Evolutionary conservation across 2,888 invertebrate genomes (phyloP).

Genomic region (Anarsia innoxiella): DNA sequence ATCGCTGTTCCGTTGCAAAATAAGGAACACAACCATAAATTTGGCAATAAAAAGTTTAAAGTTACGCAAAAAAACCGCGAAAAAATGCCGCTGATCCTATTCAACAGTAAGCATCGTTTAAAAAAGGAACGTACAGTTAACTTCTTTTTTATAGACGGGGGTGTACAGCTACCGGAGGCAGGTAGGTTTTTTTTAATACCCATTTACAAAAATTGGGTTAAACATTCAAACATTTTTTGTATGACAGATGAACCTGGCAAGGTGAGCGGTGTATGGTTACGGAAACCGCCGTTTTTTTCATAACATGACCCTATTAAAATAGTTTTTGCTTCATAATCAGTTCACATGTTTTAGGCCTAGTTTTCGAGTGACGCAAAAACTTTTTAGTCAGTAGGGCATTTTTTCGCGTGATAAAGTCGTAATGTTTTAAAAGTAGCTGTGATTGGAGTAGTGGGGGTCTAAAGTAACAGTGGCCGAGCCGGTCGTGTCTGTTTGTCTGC

Average conservation of each 20-base stretch:
- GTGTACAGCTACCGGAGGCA: conserved; percentile 61
- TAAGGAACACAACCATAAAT: conserved; percentile 44
- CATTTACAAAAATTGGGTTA: conserved; percentile 65
- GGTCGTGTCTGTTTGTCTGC: conserved; percentile 41
- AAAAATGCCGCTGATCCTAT: conserved; percentile 40
- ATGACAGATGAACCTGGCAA: conserved; percentile 58
- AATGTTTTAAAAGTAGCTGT: not conserved
- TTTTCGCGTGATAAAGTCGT: not conserved
- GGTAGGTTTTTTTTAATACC: conserved; percentile 54
- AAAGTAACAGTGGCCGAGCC: conserved; percentile 33
- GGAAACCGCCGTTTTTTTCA: conserved; percentile 62
- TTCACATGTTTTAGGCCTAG: conserved; percentile 41
- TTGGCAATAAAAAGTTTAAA: conserved; percentile 45
- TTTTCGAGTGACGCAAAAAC: not conserved
- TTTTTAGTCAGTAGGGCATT: not conserved
- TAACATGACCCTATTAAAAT: conserved; percentile 59
- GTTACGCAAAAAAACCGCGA: conserved; percentile 44
- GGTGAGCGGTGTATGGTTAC: conserved; percentile 69
- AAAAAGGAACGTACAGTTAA: conserved; percentile 51
- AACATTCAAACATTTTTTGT: conserved; percentile 56
- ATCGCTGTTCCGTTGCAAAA: conserved; percentile 52
- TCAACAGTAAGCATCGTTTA: conserved; percentile 24
- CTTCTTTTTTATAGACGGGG: conserved; percentile 34
- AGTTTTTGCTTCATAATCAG: conserved; percentile 46
- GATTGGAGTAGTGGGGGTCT: conserved; percentile 25